phyloP scores from a whole-genome alignment of 2,113 vertebrate genomes.

The Alouatta palliata region DNA sequence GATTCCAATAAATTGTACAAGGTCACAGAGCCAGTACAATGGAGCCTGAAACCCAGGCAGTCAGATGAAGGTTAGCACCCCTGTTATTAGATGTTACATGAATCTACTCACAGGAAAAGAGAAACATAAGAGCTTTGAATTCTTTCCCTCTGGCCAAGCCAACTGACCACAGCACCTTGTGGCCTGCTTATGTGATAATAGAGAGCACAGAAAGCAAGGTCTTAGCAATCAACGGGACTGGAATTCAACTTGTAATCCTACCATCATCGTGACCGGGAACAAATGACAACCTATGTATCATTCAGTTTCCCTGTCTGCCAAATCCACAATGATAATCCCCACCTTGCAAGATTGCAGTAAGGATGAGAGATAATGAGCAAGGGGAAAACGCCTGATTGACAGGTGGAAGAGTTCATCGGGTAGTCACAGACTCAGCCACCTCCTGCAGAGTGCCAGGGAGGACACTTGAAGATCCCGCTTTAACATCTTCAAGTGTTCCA shows the following conservation, averaged over 20 bases:
- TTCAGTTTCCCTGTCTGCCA: neutral
- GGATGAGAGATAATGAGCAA: neutral
- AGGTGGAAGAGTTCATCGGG: too few relatives aligned
- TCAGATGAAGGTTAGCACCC: neutral
- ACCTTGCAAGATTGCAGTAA: neutral
- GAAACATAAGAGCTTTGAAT: neutral
- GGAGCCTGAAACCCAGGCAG: neutral
- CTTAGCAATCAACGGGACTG: neutral
- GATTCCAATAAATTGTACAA: neutral
- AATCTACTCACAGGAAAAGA: neutral
- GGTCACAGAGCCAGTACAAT: neutral
- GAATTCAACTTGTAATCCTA: neutral
- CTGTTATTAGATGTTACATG: neutral
- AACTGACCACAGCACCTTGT: neutral
- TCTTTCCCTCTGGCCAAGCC: neutral
- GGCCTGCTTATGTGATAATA: neutral
- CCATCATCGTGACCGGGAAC: neutral
- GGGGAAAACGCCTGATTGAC: neutral
- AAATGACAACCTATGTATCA: neutral
- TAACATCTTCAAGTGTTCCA: neutral
- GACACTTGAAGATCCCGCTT: too few relatives aligned
- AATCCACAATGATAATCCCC: neutral
- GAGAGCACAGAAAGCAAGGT: neutral
- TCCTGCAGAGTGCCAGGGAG: too few relatives aligned
- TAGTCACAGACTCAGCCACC: too few relatives aligned